Percentiles rank a stretch among this genome's conserved stretches.
Conservation (phyloP, 2,113 vertebrate genomes). For the Pithys albifrons region DNA sequence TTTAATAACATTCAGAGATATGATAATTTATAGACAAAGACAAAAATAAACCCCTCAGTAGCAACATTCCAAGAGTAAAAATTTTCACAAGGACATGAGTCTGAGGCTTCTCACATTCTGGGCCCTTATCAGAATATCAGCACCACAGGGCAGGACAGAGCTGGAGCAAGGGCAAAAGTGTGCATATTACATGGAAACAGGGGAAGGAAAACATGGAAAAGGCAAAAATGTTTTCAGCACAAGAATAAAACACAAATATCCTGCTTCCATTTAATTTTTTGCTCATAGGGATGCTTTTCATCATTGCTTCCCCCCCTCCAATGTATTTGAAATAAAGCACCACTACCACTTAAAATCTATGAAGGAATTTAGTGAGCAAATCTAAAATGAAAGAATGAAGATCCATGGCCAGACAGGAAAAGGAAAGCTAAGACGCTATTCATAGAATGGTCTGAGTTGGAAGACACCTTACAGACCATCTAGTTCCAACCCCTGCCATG, state of each 20-base stretch:
- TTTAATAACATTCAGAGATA: background rate
- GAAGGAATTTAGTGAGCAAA: background rate
- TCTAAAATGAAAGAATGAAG: background rate
- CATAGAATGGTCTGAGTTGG: background rate
- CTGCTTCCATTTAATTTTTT: background rate
- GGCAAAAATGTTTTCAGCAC: background rate
- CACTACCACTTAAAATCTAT: background rate
- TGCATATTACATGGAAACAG: background rate
- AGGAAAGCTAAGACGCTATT: background rate
- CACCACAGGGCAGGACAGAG: background rate
- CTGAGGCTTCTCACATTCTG: background rate
- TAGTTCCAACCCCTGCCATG: background rate
- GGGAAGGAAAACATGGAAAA: background rate
- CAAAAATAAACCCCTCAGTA: background rate
- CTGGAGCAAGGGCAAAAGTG: background rate
- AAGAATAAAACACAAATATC: background rate
- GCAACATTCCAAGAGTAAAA: background rate
- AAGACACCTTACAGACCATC: background rate
- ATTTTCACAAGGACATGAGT: background rate
- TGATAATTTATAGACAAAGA: background rate
- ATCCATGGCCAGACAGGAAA: background rate
- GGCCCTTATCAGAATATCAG: background rate
- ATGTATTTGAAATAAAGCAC: background rate
- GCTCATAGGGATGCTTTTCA: background rate
- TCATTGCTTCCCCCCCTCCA: background rate